Conservation (phyloP, 2,888 invertebrate species). For the Cataglyphis cursor region DNA sequence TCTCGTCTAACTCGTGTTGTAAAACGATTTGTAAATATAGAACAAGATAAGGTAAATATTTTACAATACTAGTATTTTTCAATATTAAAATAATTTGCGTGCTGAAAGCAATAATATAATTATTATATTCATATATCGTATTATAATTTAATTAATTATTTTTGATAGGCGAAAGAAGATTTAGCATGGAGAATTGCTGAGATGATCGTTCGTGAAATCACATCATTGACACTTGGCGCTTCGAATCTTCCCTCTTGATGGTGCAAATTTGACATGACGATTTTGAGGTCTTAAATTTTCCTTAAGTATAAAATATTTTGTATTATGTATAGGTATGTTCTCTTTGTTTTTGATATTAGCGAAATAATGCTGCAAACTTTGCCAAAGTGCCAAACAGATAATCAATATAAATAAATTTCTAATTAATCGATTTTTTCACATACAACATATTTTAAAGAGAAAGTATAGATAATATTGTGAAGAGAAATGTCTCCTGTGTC, state of each 20-base stretch:
- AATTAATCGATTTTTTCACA: conserved; percentile 38
- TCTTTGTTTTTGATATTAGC: conserved; percentile 47
- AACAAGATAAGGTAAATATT: conserved; percentile 91
- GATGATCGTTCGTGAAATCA: conserved; percentile 98
- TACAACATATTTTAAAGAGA: neutral
- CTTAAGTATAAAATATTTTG: conserved; percentile 47
- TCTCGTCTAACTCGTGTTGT: conserved; percentile 89
- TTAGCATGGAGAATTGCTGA: conserved; percentile 99
- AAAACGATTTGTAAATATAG: conserved; percentile 93
- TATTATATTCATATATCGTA: neutral
- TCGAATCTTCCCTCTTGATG: conserved; percentile 82
- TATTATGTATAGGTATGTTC: conserved; percentile 56
- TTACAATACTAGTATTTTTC: conserved; percentile 1
- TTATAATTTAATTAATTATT: conserved; percentile 29
- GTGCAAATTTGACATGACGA: conserved; percentile 43
- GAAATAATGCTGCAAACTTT: conserved; percentile 59
- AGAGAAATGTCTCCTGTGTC: neutral
- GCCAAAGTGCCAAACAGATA: conserved; percentile 72
- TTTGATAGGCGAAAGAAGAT: conserved; percentile 93
- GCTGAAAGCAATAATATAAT: conserved; percentile 5
- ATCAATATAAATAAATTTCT: conserved; percentile 59
- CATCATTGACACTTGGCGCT: conserved; percentile 92
- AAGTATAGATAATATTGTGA: neutral
- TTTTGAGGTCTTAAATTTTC: conserved; percentile 48
- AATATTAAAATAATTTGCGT: neutral